Percentiles rank a stretch among this genome's conserved stretches.
Conservation (phyloP, 2,888 invertebrate species). For the Uloborus plumipes region DNA sequence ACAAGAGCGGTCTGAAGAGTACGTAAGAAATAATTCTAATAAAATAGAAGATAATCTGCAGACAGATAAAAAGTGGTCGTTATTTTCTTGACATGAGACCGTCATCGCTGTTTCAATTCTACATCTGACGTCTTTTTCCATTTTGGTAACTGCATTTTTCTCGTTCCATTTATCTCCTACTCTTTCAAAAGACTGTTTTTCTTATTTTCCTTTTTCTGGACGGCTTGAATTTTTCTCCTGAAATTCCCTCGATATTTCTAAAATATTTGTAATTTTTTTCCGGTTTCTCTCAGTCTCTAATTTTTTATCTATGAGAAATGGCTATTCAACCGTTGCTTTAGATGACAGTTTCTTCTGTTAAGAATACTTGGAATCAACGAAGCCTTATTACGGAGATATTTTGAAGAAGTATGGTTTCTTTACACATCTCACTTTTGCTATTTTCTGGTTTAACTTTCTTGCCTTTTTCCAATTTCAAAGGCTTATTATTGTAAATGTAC, state of each 20-base stretch:
- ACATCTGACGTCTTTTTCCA: conserved; percentile 41
- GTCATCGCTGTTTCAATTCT: conserved; percentile 34
- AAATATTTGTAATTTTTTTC: too few relatives aligned
- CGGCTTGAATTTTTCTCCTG: background rate
- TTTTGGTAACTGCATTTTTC: conserved; percentile 31
- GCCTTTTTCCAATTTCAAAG: too few relatives aligned
- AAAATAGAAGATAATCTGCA: conserved; percentile 16
- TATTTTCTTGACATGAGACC: conserved; percentile 18
- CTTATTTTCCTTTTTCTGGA: background rate
- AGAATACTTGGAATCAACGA: too few relatives aligned
- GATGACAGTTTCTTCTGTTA: too few relatives aligned
- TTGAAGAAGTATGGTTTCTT: too few relatives aligned
- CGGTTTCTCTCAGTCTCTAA: background rate
- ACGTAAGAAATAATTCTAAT: conserved; percentile 30
- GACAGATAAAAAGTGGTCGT: background rate
- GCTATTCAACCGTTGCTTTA: too few relatives aligned
- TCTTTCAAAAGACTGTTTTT: background rate
- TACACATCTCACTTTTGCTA: too few relatives aligned
- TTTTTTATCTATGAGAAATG: background rate
- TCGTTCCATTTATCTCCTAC: conserved; percentile 36
- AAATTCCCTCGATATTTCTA: too few relatives aligned
- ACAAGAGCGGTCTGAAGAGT: too few relatives aligned
- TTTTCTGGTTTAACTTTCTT: too few relatives aligned
- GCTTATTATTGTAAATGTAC: too few relatives aligned
- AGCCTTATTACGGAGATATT: too few relatives aligned